Conservation (phyloP, 2,113 vertebrate species). For the Caloenas nicobarica region DNA sequence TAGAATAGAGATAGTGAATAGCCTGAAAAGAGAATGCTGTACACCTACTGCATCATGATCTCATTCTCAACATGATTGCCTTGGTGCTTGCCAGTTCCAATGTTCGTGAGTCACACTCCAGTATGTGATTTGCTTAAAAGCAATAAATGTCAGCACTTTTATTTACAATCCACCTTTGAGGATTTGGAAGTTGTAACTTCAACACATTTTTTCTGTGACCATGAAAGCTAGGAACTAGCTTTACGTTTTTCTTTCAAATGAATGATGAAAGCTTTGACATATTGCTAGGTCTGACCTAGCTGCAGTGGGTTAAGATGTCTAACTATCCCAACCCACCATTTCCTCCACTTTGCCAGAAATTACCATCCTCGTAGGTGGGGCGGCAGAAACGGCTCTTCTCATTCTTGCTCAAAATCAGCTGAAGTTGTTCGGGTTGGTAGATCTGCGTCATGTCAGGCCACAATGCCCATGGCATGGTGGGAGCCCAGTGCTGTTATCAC, state of each 20-base stretch:
- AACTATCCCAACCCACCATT: not conserved
- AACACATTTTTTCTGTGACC: not conserved
- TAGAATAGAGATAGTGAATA: conserved; percentile 1
- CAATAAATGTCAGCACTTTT: conserved; percentile 58
- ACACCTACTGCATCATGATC: conserved; percentile 66
- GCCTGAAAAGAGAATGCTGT: conserved; percentile 37
- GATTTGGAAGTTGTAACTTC: conserved; percentile 37
- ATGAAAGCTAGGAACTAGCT: not conserved
- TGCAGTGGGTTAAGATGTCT: not conserved
- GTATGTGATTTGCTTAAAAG: conserved; percentile 58
- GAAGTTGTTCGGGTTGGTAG: not conserved
- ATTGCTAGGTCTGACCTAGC: not conserved
- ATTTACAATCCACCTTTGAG: conserved; percentile 44
- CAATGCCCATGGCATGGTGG: rapidly evolving
- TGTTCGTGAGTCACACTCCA: conserved; percentile 52
- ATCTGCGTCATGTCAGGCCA: not conserved
- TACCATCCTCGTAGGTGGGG: not conserved
- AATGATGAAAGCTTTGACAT: not conserved
- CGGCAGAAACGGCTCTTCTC: not conserved
- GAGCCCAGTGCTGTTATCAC: not conserved
- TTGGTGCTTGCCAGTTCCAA: not conserved
- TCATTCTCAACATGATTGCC: conserved; percentile 61
- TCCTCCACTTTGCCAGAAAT: not conserved
- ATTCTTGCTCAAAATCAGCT: not conserved
- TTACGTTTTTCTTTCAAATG: conserved; percentile 31